These are phyloP conservation scores for Laterallus jamaicensis DNA, from an alignment of 2,113 vertebrate species.

Conservation along the genomic window DNA sequence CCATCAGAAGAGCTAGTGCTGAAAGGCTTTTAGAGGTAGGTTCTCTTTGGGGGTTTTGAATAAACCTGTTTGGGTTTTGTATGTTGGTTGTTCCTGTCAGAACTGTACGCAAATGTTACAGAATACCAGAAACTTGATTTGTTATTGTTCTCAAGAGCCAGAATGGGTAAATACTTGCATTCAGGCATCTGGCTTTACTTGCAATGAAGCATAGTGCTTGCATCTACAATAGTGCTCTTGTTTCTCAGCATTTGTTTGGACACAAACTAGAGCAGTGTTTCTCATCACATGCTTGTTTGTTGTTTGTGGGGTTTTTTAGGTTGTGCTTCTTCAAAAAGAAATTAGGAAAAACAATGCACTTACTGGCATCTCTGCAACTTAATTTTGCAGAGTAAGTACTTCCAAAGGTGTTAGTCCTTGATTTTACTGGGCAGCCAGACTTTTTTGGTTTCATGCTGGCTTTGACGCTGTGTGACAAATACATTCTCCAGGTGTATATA, in stretches of 20 bases:
- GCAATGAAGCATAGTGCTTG: constrained; percentile 21
- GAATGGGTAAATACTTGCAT: constrained; percentile 40
- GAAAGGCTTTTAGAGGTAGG: not conserved
- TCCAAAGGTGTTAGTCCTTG: not conserved
- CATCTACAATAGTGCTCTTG: not conserved
- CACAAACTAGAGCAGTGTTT: not conserved
- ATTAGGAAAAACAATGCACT: not conserved
- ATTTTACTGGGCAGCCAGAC: not conserved
- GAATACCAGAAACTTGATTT: not conserved
- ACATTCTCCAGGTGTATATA: not conserved
- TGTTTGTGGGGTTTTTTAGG: not conserved
- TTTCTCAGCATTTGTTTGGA: constrained; percentile 15
- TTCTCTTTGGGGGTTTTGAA: not conserved
- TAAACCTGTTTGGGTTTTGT: not conserved
- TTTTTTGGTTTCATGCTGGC: not conserved
- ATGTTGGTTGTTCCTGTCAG: not conserved
- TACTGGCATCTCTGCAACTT: not conserved
- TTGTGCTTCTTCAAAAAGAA: not conserved
- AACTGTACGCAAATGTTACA: not conserved
- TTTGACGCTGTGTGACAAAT: not conserved
- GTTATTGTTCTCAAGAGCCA: not conserved
- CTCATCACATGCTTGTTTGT: not conserved
- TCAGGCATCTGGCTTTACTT: constrained; percentile 30
- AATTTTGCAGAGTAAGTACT: not conserved
- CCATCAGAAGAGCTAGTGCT: not conserved